phyloP scores from a whole-genome alignment of 2,113 vertebrate species.

The Athene noctua region DNA sequence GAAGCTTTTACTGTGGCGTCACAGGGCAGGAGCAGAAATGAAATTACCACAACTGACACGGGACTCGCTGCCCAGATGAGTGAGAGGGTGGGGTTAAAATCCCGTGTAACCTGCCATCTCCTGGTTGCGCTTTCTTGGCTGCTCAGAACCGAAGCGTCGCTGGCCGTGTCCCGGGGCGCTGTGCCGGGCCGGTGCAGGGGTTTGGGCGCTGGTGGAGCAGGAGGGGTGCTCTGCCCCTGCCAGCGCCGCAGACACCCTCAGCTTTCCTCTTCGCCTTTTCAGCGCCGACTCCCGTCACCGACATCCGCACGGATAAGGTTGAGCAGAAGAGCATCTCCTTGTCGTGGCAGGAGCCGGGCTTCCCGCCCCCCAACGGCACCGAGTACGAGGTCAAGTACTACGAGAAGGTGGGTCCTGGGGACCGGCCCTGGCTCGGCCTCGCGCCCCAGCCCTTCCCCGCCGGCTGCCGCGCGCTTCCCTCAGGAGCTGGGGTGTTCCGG shows the following conservation, averaged over 20 bases:
- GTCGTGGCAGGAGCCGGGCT: constrained; percentile 84
- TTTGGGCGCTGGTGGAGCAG: not conserved
- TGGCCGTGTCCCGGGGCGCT: not conserved
- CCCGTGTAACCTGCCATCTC: not conserved
- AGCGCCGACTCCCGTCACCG: constrained; percentile 81
- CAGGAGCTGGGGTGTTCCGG: too few species aligned
- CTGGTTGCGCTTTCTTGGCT: not conserved
- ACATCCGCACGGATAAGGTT: constrained; percentile 84
- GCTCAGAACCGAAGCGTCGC: not conserved
- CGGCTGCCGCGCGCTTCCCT: rapidly evolving
- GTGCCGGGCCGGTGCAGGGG: too few species aligned
- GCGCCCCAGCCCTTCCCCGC: too few species aligned
- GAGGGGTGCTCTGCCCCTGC: not conserved
- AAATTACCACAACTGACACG: not conserved
- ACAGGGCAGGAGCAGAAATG: not conserved
- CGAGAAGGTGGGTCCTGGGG: constrained; percentile 83
- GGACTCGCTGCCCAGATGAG: not conserved
- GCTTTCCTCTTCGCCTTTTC: constrained; percentile 1
- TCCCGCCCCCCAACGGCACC: constrained; percentile 75
- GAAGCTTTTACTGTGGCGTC: not conserved
- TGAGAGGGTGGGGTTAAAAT: not conserved
- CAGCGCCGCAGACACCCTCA: not conserved
- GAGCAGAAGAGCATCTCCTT: constrained; percentile 89
- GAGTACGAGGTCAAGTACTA: constrained; percentile 96
- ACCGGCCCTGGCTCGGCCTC: rapidly evolving